Base-by-base conservation (phyloP, 2,888 invertebrate genomes). In the Allacma fusca region DNA sequence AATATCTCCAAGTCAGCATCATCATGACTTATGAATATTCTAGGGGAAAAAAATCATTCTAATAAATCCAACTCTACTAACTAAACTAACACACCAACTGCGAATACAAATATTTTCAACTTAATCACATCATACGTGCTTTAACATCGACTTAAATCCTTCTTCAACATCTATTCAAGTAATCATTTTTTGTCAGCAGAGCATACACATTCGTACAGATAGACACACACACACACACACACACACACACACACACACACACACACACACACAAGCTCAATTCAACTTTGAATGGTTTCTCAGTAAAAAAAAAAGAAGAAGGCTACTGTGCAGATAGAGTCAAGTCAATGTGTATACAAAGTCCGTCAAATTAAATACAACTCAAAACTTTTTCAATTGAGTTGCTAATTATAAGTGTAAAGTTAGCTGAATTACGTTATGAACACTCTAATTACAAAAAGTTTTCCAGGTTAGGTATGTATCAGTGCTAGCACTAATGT, bases 21-120 rank as follows among this genome's bases (percentile, higher is more conserved):
- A 77, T 65, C 72, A 77, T 77, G 77, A 77, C 76, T 76, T 70
- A 50, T 77, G 77, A 77, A 71, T 65, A 76, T 72, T 77, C 76
- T 59, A 43, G 29, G 13, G 50, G 5, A 72, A 72, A 57, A 50
- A 67, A 64, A 44, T 7, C 72, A 72, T 72, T 72, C 72, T 57
- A 72, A 72, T 72, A 72, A 74, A 74, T 74, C 62, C 73, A 74
- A 62, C 57, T 72, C 44, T 43, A 74, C 74, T 65, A 73, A 74
- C 74, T 65, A 73, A 73, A 73, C 73, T 40, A 73, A 73, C 40
- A 70, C 24, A 62, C 62, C 73, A 40, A 73, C 73, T 73, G 34
- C 29, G 72, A 57, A 59, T 62, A 72, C 72, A 72, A 59, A 72
- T 72, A 59, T 28, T 28, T 26, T 26, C 57, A 19, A 71, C n/a